Conservation (phyloP, 2,888 invertebrate genomes). For the Netelia fuscicornis region DNA sequence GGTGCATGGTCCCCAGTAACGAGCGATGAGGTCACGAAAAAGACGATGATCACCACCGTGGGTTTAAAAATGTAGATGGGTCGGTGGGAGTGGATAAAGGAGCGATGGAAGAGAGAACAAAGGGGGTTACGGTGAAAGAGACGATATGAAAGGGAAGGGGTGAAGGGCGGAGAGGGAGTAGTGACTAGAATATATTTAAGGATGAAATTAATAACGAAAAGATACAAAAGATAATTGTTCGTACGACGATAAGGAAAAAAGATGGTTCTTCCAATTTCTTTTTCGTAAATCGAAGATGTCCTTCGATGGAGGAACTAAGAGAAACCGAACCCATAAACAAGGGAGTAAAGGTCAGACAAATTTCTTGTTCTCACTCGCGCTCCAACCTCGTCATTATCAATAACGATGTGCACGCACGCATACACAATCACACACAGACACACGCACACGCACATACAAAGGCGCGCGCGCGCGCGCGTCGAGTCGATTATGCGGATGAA, state of each 20-base stretch:
- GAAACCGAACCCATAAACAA: too few relatives aligned
- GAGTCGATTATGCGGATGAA: too few relatives aligned
- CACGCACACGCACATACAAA: not conserved
- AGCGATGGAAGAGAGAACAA: not conserved
- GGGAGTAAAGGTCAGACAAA: too few relatives aligned
- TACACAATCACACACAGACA: not conserved
- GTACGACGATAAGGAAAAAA: not conserved
- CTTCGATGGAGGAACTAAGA: too few relatives aligned
- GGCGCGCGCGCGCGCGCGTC: too few relatives aligned
- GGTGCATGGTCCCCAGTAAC: conserved; percentile 63
- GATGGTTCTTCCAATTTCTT: not conserved
- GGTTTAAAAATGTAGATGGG: not conserved
- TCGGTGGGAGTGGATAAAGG: not conserved
- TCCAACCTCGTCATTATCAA: too few relatives aligned
- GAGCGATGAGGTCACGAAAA: conserved; percentile 38
- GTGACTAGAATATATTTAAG: not conserved
- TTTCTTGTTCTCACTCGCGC: too few relatives aligned
- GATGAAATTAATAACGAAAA: not conserved
- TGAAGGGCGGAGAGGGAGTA: not conserved
- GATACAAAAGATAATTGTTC: not conserved
- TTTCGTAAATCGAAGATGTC: too few relatives aligned
- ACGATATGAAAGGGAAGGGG: not conserved
- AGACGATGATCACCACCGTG: conserved; percentile 16
- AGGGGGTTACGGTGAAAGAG: not conserved
- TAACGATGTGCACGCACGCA: too few relatives aligned